Conservation (phyloP, 1,140 invertebrate genomes). For the Pogonus chalceus region DNA sequence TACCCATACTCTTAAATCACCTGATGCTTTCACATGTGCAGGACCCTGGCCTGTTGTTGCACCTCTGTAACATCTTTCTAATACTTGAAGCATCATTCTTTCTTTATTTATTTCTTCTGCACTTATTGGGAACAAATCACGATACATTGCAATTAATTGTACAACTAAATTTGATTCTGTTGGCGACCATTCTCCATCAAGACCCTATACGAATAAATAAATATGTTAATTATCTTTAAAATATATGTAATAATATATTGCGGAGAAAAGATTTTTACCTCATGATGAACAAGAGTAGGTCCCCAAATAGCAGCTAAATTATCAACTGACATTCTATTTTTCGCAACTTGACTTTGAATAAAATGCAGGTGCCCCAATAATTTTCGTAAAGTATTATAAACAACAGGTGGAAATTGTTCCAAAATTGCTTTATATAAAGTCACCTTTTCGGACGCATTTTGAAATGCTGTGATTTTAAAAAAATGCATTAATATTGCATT, state of each 20-base stretch:
- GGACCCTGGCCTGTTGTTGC: slow-evolving; percentile 33
- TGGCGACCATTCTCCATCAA: slow-evolving; percentile 12
- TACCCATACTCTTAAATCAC: slow-evolving; percentile 74
- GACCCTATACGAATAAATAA: too few species aligned
- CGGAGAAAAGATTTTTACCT: slow-evolving; percentile 34
- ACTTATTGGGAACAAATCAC: slow-evolving; percentile 49
- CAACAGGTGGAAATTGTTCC: slow-evolving; percentile 52
- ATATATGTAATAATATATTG: slow-evolving; percentile 19
- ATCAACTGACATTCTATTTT: slow-evolving; percentile 68
- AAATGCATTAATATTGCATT: background rate
- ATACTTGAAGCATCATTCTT: slow-evolving; percentile 55
- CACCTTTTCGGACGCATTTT: slow-evolving; percentile 41
- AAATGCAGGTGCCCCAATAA: slow-evolving; percentile 72
- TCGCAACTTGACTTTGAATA: slow-evolving; percentile 58
- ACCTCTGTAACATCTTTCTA: slow-evolving; percentile 47
- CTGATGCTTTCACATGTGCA: slow-evolving; percentile 53
- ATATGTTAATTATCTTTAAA: too few species aligned
- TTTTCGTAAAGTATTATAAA: slow-evolving; percentile 59
- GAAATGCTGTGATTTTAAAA: slow-evolving; percentile 33
- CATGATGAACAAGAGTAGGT: slow-evolving; percentile 66
- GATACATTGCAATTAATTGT: slow-evolving; percentile 38
- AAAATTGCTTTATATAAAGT: slow-evolving; percentile 52
- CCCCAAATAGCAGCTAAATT: slow-evolving; percentile 80
- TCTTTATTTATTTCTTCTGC: slow-evolving; percentile 51
- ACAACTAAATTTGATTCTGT: slow-evolving; percentile 20